Base-by-base conservation (phyloP, 1,140 invertebrate genomes). In the Hyphantria cunea region DNA sequence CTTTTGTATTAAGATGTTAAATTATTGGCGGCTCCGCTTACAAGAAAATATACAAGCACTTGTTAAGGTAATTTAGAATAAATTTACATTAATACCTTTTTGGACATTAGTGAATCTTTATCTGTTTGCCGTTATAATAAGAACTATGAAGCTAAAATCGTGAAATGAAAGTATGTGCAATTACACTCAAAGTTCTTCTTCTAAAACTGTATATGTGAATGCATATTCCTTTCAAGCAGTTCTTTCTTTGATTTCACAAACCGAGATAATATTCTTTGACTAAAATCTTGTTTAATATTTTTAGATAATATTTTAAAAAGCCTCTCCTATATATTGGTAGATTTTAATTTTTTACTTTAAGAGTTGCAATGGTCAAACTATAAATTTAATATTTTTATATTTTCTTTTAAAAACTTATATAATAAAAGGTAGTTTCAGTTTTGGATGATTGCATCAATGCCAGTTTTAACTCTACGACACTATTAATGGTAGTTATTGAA, bases 11-110 rank as follows among this genome's bases (percentile, higher is more conserved):
- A 37, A 37, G 8, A 37, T 37, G 8, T 37, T 37, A 11, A 37
- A 37, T 37, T 1, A 0, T 11, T 37, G 34, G 7, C 8, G 8
- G 8, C 2, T 25, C 17, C 17, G 17, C 34, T 2, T 8, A 50
- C n/a, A 50, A 50, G n/a, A 50, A 32, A 50, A 50, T 8, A 6
- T 50, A n/a, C 17, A 25, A 33, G 31, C 8, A 32, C 48, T 10
- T 32, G 11, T n/a, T 1, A 33, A 9, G 32, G 25, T 11, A 50
- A 50, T 50, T 33, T n/a, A n/a, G 31, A 32, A 50, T 33, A 33
- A 49, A 12, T 50, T 37, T 37, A 37, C 34, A 2, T 3, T 37
- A 37, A 37, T 7, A 7, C 3, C 34, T n/a, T 37, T 37, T 7
- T 37, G 11, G 3, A 37, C 3, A 37, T 37, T 37, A 3, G 34